These are phyloP conservation scores for Poeciliopsis turrubarensis DNA, from an alignment of 2,113 vertebrate genomes.

Conservation along the genomic window DNA sequence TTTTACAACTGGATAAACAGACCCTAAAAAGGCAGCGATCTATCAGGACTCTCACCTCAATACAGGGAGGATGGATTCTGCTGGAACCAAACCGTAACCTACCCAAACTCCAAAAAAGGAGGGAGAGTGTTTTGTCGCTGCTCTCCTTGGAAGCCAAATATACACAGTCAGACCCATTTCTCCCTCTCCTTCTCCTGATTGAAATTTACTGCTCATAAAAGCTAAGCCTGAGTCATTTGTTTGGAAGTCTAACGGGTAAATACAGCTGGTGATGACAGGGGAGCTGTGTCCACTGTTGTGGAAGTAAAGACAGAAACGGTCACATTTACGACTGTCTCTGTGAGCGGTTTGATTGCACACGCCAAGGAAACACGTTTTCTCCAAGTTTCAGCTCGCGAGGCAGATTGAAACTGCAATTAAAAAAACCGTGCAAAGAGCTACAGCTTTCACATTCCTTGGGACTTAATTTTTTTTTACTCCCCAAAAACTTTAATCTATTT, in stretches of 20 bases:
- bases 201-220: neutral
- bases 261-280: neutral
- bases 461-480: neutral
- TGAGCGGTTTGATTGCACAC: neutral
- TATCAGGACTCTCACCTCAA: conserved; percentile 50
- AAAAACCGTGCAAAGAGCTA: conserved; percentile 48
- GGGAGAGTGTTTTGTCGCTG: conserved; percentile 51
- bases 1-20: conserved; percentile 53
- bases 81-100: conserved; percentile 39
- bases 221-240: neutral
- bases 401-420: conserved; percentile 35
- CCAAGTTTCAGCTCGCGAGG: conserved; percentile 32
- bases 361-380: conserved; percentile 23
- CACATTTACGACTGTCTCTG: conserved; percentile 22
- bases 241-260: neutral
- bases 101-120: conserved; percentile 75
- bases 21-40: conserved; percentile 67
- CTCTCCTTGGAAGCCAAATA: neutral
- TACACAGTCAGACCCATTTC: neutral
- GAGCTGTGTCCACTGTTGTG: neutral
- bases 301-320: neutral
- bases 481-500: neutral
- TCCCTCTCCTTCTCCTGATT: neutral
- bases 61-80: conserved; percentile 47
- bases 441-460: neutral